Percentiles rank a stretch among this genome's conserved stretches.
Conservation (phyloP, 2,888 invertebrate genomes). For the Cantharis rustica region DNA sequence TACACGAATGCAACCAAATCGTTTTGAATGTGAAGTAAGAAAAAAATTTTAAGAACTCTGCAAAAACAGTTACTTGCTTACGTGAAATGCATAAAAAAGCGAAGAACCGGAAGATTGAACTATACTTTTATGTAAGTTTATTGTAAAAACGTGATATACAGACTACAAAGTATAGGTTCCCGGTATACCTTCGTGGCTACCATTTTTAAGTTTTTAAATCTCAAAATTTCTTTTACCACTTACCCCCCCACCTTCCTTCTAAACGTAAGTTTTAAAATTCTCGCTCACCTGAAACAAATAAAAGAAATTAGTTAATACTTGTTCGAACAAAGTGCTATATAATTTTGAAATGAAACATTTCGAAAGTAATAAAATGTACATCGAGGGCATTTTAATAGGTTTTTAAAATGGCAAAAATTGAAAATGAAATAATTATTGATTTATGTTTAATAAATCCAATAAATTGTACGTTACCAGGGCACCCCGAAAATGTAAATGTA, state of each 20-base stretch:
- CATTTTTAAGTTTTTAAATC: not conserved
- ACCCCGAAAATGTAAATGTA: not conserved
- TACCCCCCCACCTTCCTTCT: not conserved
- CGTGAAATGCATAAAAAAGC: not conserved
- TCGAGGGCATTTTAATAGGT: not conserved
- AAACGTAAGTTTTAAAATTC: not conserved
- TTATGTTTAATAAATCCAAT: not conserved
- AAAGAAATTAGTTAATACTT: constrained; percentile 10
- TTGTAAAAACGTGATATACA: not conserved
- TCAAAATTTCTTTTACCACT: not conserved
- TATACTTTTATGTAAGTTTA: not conserved
- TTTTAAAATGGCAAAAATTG: not conserved
- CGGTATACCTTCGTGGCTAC: not conserved
- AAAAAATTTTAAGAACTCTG: not conserved
- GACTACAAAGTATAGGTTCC: not conserved
- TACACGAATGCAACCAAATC: not conserved
- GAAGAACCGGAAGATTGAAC: not conserved
- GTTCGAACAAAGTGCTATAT: constrained; percentile 14
- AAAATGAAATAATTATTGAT: not conserved
- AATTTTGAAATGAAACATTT: constrained; percentile 16
- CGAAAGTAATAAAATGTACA: not conserved
- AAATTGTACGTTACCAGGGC: not conserved
- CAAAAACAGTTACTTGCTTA: not conserved
- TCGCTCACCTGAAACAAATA: constrained; percentile 29
- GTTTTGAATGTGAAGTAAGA: not conserved